phyloP scores from a whole-genome alignment of 2,113 vertebrate genomes.

The Empidonax alnorum region DNA sequence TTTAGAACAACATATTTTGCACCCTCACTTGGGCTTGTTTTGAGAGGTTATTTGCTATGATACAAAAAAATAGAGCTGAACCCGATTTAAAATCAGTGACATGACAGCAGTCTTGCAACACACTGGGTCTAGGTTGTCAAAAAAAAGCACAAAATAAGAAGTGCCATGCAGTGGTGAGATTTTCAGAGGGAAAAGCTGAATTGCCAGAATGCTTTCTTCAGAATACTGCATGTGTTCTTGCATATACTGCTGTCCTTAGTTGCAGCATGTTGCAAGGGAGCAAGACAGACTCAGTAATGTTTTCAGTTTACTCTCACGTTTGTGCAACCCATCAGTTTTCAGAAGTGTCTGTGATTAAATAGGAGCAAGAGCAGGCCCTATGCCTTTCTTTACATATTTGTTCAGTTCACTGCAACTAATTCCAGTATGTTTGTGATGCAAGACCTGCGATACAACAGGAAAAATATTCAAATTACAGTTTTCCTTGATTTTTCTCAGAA shows the following conservation, averaged over 20 bases:
- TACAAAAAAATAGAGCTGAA: constrained; percentile 52
- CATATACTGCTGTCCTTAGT: not conserved
- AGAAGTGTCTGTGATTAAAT: not conserved
- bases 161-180: not conserved
- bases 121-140: not conserved
- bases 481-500: not conserved
- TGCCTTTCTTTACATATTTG: not conserved
- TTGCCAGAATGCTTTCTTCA: not conserved
- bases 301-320: not conserved
- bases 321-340: not conserved
- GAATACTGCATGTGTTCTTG: not conserved
- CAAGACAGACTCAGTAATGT: not conserved
- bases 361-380: not conserved
- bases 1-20: constrained; percentile 17
- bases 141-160: not conserved
- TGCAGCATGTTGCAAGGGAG: not conserved
- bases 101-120: constrained; percentile 26
- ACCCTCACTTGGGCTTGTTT: constrained; percentile 45
- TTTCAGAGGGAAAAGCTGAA: constrained; percentile 27
- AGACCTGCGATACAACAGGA: not conserved
- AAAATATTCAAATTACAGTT: not conserved
- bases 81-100: constrained; percentile 32
- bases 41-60: constrained; percentile 40
- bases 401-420: not conserved
- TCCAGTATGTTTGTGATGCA: not conserved